These are phyloP conservation scores for Gnathonemus echidnorhynchus DNA, from an alignment of 2,113 vertebrate species.

Conservation along the genomic window DNA sequence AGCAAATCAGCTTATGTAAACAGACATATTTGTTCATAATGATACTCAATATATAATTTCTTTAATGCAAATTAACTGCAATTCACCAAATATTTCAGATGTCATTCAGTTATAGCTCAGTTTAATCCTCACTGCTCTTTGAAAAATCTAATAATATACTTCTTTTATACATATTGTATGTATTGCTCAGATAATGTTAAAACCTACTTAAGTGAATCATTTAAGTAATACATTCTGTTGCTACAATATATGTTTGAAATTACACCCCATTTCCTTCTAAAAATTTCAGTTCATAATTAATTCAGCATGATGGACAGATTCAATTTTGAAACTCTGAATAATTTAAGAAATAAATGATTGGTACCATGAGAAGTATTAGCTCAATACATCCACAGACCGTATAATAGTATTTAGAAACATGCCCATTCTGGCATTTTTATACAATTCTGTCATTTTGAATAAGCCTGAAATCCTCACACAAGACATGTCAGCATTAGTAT, in stretches of 20 bases:
- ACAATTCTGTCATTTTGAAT: neutral
- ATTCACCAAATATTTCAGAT: neutral
- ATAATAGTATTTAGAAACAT: conserved; percentile 2
- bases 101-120: neutral
- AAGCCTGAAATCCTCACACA: neutral
- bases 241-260: conserved; percentile 12
- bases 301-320: conserved; percentile 12
- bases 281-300: conserved; percentile 16
- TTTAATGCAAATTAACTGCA: neutral
- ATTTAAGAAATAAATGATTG: conserved; percentile 4
- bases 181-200: conserved; percentile 11
- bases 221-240: conserved; percentile 10
- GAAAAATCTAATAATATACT: neutral
- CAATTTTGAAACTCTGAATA: conserved; percentile 10
- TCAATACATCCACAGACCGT: neutral
- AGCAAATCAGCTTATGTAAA: neutral
- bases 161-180: conserved; percentile 13
- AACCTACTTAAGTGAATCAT: conserved; percentile 15
- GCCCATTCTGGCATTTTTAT: neutral
- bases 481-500: neutral
- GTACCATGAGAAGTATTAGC: neutral
- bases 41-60: neutral
- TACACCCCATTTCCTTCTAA: conserved; percentile 6
- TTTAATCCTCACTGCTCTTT: neutral
- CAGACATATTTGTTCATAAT: neutral